A percentile compares a stretch with the other conserved stretches of the same genome.
phyloP scores from a whole-genome alignment of 2,888 invertebrate genomes.

The Dolichomitus sp. region DNA sequence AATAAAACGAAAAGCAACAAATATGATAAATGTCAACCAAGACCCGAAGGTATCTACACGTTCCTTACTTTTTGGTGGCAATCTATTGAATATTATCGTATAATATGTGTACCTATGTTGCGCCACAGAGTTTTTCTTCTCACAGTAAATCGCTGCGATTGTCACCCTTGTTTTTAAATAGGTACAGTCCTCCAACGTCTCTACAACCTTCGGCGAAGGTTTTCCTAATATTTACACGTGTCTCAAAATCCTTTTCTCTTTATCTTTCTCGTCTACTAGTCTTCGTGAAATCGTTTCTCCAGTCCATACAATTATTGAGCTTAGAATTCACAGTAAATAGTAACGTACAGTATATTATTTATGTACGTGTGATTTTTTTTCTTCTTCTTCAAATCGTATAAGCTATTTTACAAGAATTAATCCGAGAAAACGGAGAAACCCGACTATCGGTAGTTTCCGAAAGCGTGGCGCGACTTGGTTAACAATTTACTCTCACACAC shows the following conservation, averaged over 20 bases:
- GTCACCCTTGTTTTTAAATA: constrained; percentile 35
- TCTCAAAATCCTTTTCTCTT: constrained; percentile 46
- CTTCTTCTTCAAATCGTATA: constrained; percentile 53
- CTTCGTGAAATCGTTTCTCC: constrained; percentile 44
- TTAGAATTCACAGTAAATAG: constrained; percentile 72
- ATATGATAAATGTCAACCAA: constrained; percentile 67
- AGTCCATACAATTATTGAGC: constrained; percentile 74
- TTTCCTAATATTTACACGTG: constrained; percentile 57
- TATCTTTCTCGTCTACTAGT: constrained; percentile 13
- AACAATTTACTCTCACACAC: constrained; percentile 71
- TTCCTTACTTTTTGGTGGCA: constrained; percentile 64
- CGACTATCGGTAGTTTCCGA: constrained; percentile 39
- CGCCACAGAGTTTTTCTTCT: constrained; percentile 43
- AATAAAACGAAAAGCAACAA: constrained; percentile 58
- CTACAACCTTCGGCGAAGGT: constrained; percentile 29
- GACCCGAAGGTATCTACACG: constrained; percentile 69
- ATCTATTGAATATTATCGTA: constrained; percentile 59
- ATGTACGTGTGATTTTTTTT: constrained; percentile 38
- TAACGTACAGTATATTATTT: constrained; percentile 67
- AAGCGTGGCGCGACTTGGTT: constrained; percentile 44
- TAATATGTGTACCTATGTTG: constrained; percentile 34
- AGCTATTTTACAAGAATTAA: constrained; percentile 76
- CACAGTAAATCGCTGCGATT: constrained; percentile 48
- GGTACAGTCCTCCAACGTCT: background rate
- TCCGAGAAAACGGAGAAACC: constrained; percentile 69